Conservation (phyloP, 37 sponge, comb jelly and placozoan genomes). For the Cliona cf. orientalis region DNA sequence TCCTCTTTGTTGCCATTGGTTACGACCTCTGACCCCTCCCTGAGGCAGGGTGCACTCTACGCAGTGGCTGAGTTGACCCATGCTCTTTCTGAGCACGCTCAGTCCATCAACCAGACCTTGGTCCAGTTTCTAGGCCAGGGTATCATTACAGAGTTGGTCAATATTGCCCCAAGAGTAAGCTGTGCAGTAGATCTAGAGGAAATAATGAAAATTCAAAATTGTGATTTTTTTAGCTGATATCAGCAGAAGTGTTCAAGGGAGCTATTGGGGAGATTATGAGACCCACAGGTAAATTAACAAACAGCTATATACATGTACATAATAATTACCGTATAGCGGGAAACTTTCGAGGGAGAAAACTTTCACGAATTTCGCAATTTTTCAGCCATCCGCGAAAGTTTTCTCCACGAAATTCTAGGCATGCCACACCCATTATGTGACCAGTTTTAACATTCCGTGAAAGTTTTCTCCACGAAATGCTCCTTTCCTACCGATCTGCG, state of each 20-base stretch:
- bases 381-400: no score
- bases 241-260: constrained; percentile 72
- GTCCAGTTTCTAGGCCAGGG: constrained; percentile 7
- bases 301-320: no score
- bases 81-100: constrained; percentile 41
- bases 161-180: constrained; percentile 41
- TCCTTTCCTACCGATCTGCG: no score
- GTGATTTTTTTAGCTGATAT: constrained; percentile 35
- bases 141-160: constrained; percentile 7
- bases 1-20: constrained; percentile 66
- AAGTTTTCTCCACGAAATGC: no score
- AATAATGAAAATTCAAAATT: background rate
- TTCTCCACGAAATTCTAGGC: no score
- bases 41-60: constrained; percentile 88
- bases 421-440: no score
- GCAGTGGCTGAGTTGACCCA: constrained; percentile 67
- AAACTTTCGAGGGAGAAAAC: no score
- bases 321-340: no score
- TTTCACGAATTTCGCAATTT: no score
- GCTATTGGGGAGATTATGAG: constrained; percentile 87
- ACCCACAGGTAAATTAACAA: constrained; percentile 66
- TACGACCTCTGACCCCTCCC: constrained; percentile 66
- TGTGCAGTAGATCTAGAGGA: background rate
- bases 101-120: background rate
- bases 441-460: no score